A percentile compares a stretch with the other conserved stretches of the same genome.
These are phyloP conservation scores for Heteropelma amictum DNA, from an alignment of 2,888 invertebrate species.

Conservation along the genomic window DNA sequence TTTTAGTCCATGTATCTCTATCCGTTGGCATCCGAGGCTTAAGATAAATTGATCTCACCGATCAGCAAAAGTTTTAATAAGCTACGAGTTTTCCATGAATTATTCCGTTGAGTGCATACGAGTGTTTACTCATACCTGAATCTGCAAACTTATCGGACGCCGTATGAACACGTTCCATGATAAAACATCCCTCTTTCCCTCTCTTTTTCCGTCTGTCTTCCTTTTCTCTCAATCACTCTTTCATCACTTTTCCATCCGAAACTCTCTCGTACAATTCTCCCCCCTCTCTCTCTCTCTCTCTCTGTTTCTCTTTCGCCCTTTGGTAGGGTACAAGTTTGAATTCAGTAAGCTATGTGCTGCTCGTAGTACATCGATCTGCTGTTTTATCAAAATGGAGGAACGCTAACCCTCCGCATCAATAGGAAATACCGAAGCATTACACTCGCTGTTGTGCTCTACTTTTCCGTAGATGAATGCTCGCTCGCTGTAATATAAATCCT, in stretches of 20 bases:
- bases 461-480: constrained; percentile 24
- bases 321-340: background rate
- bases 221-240: constrained; percentile 57
- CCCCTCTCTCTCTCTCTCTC: background rate
- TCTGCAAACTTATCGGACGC: too few species aligned
- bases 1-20: too few species aligned
- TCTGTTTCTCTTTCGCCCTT: constrained; percentile 42
- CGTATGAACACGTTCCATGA: too few species aligned
- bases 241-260: too few species aligned
- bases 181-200: too few species aligned
- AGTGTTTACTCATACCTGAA: too few species aligned
- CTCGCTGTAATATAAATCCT: constrained; percentile 17
- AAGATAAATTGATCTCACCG: too few species aligned
- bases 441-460: constrained; percentile 32
- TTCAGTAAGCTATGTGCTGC: constrained; percentile 11
- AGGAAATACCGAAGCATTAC: constrained; percentile 2
- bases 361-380: constrained; percentile 42
- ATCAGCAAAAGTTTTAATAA: too few species aligned
- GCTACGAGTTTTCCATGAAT: too few species aligned
- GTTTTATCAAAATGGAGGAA: constrained; percentile 15
- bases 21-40: too few species aligned
- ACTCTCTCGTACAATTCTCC: too few species aligned
- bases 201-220: constrained; percentile 40
- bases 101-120: too few species aligned
- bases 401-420: background rate